Evolutionary conservation across 2,888 invertebrate species (phyloP).

Genomic region (Dromius quadrimaculatus): DNA sequence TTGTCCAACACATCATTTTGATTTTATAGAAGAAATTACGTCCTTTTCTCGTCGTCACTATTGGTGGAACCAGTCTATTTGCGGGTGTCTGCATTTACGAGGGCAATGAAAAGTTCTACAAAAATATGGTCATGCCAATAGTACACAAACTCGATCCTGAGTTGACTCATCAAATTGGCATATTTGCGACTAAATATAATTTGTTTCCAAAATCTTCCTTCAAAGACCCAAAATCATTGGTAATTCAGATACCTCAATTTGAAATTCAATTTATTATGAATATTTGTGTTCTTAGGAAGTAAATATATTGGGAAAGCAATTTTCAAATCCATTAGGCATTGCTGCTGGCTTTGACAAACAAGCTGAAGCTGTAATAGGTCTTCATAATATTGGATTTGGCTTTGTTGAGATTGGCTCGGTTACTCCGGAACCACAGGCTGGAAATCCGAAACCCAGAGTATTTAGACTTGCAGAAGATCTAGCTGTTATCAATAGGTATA

Average conservation of each 20-base stretch:
- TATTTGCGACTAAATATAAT: constrained; percentile 81
- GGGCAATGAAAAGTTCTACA: constrained; percentile 84
- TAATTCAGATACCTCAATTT: constrained; percentile 66
- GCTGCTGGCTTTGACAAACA: constrained; percentile 99
- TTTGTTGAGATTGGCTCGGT: constrained; percentile 97
- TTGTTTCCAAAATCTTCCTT: constrained; percentile 74
- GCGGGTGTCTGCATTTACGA: constrained; percentile 77
- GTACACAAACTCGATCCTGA: constrained; percentile 83
- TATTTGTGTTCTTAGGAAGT: constrained; percentile 71
- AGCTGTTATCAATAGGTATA: constrained; percentile 93
- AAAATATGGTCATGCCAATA: constrained; percentile 78
- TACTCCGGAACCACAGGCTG: constrained; percentile 92
- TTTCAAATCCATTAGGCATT: constrained; percentile 94
- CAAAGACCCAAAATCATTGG: constrained; percentile 76
- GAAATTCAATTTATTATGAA: constrained; percentile 1
- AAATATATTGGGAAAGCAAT: constrained; percentile 76
- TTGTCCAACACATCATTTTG: too few relatives aligned
- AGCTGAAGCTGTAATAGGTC: constrained; percentile 87
- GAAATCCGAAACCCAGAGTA: constrained; percentile 93
- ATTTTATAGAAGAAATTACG: constrained; percentile 76
- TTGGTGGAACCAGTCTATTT: constrained; percentile 76
- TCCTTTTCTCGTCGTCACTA: constrained; percentile 74
- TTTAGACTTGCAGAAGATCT: constrained; percentile 87
- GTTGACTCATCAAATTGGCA: constrained; percentile 82
- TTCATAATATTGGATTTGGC: constrained; percentile 90